A percentile compares a stretch with the other conserved stretches of the same genome.
Conservation (phyloP, 2,113 vertebrate species). For the Aplodontia rufa region DNA sequence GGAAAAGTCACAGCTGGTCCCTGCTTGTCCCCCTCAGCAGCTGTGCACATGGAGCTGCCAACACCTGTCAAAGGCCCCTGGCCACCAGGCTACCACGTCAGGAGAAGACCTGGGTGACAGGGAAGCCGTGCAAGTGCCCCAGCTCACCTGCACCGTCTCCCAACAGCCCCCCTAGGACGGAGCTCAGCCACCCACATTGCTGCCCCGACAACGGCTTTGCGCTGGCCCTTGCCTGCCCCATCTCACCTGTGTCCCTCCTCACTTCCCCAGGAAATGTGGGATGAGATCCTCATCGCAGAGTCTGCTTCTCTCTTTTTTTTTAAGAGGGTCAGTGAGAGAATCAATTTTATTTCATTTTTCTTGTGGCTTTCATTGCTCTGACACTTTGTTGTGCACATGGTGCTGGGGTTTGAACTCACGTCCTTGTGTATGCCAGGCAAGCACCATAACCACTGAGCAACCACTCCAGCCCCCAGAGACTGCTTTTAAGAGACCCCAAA, state of each 20-base stretch:
- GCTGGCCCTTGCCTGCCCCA: not conserved
- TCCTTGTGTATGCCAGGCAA: no score
- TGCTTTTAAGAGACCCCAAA: not conserved
- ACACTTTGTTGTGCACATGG: no score
- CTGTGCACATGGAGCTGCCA: not conserved
- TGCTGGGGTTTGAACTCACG: no score
- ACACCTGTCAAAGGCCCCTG: not conserved
- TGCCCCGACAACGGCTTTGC: not conserved
- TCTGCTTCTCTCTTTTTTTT: no score
- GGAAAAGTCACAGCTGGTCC: not conserved
- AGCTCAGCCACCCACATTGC: not conserved
- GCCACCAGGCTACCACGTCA: not conserved
- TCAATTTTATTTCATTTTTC: no score
- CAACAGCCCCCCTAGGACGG: fast-evolving
- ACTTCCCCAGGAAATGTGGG: not conserved
- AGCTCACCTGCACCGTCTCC: not conserved
- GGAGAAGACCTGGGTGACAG: not conserved
- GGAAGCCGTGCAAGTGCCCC: not conserved
- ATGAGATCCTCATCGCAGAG: not conserved
- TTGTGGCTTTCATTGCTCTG: no score
- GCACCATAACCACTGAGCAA: no score
- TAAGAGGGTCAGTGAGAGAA: no score
- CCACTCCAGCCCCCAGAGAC: no score
- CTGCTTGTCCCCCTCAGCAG: not conserved
- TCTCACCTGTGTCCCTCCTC: not conserved